Base-by-base conservation (phyloP, 2,888 invertebrate species). In the Abrostola tripartita region DNA sequence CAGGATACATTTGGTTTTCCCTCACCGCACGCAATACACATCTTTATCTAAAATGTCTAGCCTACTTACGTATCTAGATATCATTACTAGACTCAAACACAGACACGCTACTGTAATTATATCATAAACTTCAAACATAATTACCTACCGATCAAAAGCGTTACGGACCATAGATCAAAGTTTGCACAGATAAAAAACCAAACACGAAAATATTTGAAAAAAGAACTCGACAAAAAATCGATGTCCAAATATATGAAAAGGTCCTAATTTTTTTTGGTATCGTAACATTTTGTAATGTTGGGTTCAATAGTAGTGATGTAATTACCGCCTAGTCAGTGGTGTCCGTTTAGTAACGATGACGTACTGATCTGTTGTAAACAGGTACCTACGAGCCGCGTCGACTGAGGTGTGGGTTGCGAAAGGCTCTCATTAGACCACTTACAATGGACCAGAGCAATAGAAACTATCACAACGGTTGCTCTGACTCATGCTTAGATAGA, bases 21-120 rank as follows among this genome's bases (percentile, higher is more conserved):
- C 60, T 51, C 12, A 11, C 38, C 36, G 60, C 52, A 64, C 62
- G 60, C 65, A 64, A 67, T 24, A 24, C 24, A 24, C 1, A 24
- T 5, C 12, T 59, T 52, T 44, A 47, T 35, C 37, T 35, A 40
- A 54, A 24, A 35, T 0, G 38, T 36, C 1, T 47, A 53, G 5
- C n/a, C 36, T 36, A 41, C 52, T 51, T 63, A 55, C 7, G 7
- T 47, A 65, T 37, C 12, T 14, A 52, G 51, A 5, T 51, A 53
- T 51, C 51, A 69, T 52, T 41, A 60, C 44, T 12, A 35, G 24
- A 65, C 38, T 35, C 11, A 64, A 57, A 61, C 37, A 37, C 37
- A 54, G 52, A 61, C 68, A 75, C 66, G 72, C 65, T 47, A 65
- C 50, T 63, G 11, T 65, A 58, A 65, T 67, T 61, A 64, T 57